A percentile compares a stretch with the other conserved stretches of the same genome.
phyloP scores from a whole-genome alignment of 2,797 vertebrate genomes.

The Nannoperca australis region DNA sequence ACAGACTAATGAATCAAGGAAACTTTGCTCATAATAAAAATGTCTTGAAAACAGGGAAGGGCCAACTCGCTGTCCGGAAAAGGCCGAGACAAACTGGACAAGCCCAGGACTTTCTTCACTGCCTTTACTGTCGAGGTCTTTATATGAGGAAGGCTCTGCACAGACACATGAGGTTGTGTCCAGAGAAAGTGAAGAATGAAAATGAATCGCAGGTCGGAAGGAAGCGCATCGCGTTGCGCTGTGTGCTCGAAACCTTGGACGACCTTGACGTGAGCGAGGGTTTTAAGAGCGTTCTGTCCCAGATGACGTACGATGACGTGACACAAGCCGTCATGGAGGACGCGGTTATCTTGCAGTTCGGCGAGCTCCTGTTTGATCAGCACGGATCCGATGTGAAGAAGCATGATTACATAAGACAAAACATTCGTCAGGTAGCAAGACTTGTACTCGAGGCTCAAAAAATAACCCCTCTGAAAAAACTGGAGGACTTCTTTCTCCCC shows the following conservation, averaged over 20 bases:
- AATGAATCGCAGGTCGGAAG: neutral
- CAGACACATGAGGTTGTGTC: constrained; percentile 61
- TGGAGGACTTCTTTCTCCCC: constrained; percentile 73
- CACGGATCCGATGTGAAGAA: constrained; percentile 26
- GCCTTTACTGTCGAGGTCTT: constrained; percentile 68
- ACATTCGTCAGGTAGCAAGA: constrained; percentile 69
- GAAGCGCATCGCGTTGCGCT: constrained; percentile 22
- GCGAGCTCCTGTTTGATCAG: constrained; percentile 52
- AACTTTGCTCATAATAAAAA: constrained; percentile 76
- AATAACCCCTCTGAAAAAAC: constrained; percentile 51
- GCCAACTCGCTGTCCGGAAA: constrained; percentile 54
- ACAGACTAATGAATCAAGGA: constrained; percentile 67
- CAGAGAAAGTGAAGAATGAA: constrained; percentile 33
- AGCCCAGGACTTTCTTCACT: constrained; percentile 68
- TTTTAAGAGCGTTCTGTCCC: constrained; percentile 46
- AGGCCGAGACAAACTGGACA: constrained; percentile 16
- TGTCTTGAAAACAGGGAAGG: constrained; percentile 63
- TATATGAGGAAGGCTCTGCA: constrained; percentile 6
- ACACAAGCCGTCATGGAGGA: constrained; percentile 62
- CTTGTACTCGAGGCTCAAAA: constrained; percentile 72
- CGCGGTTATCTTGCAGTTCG: constrained; percentile 65
- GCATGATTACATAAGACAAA: constrained; percentile 58
- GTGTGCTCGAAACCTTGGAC: constrained; percentile 47
- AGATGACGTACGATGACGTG: constrained; percentile 69
- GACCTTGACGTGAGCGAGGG: constrained; percentile 51